phyloP scores from a whole-genome alignment of 2,113 vertebrate species.

The Lutjanus erythropterus region DNA sequence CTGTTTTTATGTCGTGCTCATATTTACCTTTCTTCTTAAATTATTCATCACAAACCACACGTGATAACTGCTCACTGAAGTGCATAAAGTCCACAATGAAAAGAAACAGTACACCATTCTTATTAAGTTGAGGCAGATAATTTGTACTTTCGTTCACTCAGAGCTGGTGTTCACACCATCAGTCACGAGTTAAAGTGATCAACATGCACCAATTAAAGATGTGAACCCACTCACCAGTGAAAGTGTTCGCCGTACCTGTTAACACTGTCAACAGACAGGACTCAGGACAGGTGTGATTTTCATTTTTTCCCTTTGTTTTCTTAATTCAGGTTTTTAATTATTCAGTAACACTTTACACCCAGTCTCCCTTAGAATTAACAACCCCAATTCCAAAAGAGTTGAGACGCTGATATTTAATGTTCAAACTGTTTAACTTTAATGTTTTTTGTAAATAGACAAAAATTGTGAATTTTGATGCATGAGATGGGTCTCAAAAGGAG shows the following conservation, averaged over 20 bases:
- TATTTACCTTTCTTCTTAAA: constrained; percentile 7
- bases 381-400: too few relatives aligned
- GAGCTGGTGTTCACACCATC: not conserved
- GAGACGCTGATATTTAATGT: too few relatives aligned
- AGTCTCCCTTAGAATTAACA: too few relatives aligned
- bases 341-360: not conserved
- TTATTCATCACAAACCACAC: not conserved
- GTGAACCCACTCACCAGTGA: not conserved
- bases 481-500: too few relatives aligned
- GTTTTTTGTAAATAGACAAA: too few relatives aligned
- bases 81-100: not conserved
- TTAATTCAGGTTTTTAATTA: not conserved
- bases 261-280: not conserved
- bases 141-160: not conserved
- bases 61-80: not conserved
- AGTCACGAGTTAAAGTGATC: not conserved
- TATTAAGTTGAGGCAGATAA: not conserved
- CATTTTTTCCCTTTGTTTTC: constrained; percentile 1
- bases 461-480: too few relatives aligned
- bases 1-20: constrained; percentile 1
- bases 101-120: not conserved
- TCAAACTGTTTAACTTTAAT: too few relatives aligned
- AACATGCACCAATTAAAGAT: not conserved
- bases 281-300: not conserved
- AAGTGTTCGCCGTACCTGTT: not conserved